A percentile compares a stretch with the other conserved stretches of the same genome.
Conservation (phyloP, 2,888 invertebrate genomes). For the Fragum fragum region DNA sequence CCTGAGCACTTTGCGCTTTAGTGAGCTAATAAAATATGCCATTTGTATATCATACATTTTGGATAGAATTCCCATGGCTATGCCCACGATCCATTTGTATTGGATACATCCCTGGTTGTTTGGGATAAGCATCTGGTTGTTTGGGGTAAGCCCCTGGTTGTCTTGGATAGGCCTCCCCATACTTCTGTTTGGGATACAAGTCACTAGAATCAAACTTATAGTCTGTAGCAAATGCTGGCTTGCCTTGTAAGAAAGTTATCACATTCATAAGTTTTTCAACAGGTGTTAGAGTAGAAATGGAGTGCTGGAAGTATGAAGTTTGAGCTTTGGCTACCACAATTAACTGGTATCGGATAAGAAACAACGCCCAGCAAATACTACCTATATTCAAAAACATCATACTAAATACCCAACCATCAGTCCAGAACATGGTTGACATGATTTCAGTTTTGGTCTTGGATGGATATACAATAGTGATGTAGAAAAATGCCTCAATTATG, state of each 20-base stretch:
- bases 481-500: slow-evolving; percentile 63
- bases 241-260: slow-evolving; percentile 79
- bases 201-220: slow-evolving; percentile 18
- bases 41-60: neutral
- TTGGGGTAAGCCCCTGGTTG: slow-evolving; percentile 12
- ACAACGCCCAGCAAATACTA: slow-evolving; percentile 80
- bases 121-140: slow-evolving; percentile 7
- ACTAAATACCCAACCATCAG: slow-evolving; percentile 79
- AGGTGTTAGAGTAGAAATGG: slow-evolving; percentile 63
- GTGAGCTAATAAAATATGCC: neutral
- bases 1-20: too few relatives aligned
- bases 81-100: neutral
- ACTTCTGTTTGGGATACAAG: slow-evolving; percentile 16
- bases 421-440: slow-evolving; percentile 71
- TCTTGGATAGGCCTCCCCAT: neutral
- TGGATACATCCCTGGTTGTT: slow-evolving; percentile 6
- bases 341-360: slow-evolving; percentile 80
- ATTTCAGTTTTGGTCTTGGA: slow-evolving; percentile 41
- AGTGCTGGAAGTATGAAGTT: slow-evolving; percentile 76
- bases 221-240: slow-evolving; percentile 72
- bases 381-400: slow-evolving; percentile 76
- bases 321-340: slow-evolving; percentile 77
- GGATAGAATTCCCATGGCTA: neutral
- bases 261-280: slow-evolving; percentile 79
- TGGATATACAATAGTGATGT: slow-evolving; percentile 54